These are phyloP conservation scores for Alviniconcha marisindica DNA, from an alignment of 1,140 invertebrate genomes.

Conservation along the genomic window DNA sequence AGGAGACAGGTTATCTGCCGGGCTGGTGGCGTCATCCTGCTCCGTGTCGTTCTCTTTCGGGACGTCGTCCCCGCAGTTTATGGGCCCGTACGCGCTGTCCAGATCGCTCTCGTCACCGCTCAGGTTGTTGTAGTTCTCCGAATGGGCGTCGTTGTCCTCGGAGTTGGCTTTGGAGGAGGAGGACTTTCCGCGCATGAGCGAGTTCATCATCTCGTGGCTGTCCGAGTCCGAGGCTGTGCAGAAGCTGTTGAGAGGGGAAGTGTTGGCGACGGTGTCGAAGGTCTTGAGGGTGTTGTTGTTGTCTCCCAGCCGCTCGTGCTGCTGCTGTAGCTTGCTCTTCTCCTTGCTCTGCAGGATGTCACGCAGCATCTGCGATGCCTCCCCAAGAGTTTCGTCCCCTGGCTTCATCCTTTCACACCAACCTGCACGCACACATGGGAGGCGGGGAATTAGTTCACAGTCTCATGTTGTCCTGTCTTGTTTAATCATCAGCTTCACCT, in stretches of 20 bases:
- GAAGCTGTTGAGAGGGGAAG: conserved; percentile 48
- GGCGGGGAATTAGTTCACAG: too few species aligned
- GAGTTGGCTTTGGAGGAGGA: conserved; percentile 47
- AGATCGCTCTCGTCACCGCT: conserved; percentile 59
- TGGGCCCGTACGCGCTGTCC: conserved; percentile 45
- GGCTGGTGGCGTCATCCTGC: conserved; percentile 62
- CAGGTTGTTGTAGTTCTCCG: conserved; percentile 53
- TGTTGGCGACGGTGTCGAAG: conserved; percentile 68
- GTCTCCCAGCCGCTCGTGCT: conserved; percentile 77
- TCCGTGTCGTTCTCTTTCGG: conserved; percentile 33
- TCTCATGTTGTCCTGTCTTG: not conserved
- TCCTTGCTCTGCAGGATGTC: conserved; percentile 75
- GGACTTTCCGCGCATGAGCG: conserved; percentile 26
- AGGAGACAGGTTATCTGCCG: conserved; percentile 53
- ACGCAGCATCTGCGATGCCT: conserved; percentile 75
- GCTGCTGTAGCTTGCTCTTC: conserved; percentile 54
- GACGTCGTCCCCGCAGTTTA: conserved; percentile 51
- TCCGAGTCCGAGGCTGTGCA: conserved; percentile 73
- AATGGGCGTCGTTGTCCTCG: conserved; percentile 48
- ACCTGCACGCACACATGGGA: too few species aligned
- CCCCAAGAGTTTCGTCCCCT: conserved; percentile 56
- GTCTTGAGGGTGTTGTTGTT: conserved; percentile 59
- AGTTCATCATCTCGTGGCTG: conserved; percentile 50
- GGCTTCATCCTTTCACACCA: conserved; percentile 43
- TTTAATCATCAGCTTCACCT: too few species aligned